Base-by-base conservation (phyloP, 2,888 invertebrate species). In the Venustoraphidia nigricollis region DNA sequence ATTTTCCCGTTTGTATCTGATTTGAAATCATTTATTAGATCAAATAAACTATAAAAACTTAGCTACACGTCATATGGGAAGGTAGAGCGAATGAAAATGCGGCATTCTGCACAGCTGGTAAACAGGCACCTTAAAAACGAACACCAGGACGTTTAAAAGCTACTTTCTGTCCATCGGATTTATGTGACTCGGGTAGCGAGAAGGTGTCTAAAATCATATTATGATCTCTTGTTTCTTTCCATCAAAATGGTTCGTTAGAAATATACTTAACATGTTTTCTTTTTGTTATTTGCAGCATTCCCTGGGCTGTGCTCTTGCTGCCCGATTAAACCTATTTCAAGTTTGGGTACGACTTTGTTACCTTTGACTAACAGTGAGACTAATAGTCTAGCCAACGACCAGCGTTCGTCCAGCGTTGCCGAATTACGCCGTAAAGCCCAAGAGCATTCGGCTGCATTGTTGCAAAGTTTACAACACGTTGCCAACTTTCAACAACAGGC, bases 341-440 rank as follows among this genome's bases (percentile, higher is more conserved):
- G 58, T 49, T 56, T 62, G 50, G 60, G 57, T 42, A 60, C 62
- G 10, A 57, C 61, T 10, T 54, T 66, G 50, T 59, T 64, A 50
- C 59, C 58, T 50, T 45, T 55, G 53, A 41, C 51, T 44, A 41
- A 55, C 40, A 51, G 63, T 38, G 61, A 64, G 51, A 60, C 64
- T 48, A 60, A 61, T 36, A 55, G 59, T 40, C 52, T 48, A 45
- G 51, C 55, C 40, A 70, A 75, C 53, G 85, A 87, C 63, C 84
- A 85, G 37, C 75, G 87, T 38, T 83, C 85, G 6, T 83, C 86
- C 57, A 92, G 91, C 65, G 90, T 94, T 14, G 93, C 93, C 1
- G 94, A 94, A 59, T 72, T 95, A 41, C 74, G 94, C 8, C 78
- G 94, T 47, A 92, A 93, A 64, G 94, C 94, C 1, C 90, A 94